Conservation (phyloP, 2,113 vertebrate species). For the Tragelaphus imberbis region DNA sequence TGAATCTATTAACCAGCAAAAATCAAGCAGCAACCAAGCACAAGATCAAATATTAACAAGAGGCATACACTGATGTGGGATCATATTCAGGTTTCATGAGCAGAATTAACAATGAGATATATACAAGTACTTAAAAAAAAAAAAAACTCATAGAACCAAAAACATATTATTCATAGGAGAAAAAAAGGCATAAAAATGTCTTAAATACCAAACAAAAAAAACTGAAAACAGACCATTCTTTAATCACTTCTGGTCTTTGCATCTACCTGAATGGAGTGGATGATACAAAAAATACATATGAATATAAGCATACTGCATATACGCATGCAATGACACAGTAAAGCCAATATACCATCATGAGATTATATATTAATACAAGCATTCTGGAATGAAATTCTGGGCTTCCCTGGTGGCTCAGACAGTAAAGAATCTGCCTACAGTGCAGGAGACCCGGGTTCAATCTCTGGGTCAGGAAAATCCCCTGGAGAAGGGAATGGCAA, state of each 20-base stretch:
- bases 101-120: neutral
- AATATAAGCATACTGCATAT: neutral
- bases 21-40: constrained; percentile 7
- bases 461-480: neutral
- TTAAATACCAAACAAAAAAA: neutral
- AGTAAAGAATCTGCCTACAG: neutral
- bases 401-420: neutral
- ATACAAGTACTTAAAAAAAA: neutral
- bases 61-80: neutral
- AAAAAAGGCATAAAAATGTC: neutral
- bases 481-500: neutral
- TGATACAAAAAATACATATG: neutral
- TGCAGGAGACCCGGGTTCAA: neutral
- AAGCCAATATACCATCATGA: neutral
- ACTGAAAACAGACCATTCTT: neutral
- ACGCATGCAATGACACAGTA: neutral
- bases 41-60: neutral
- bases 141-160: neutral
- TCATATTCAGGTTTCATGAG: neutral
- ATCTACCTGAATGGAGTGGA: neutral
- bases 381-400: neutral
- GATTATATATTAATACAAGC: neutral
- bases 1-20: neutral
- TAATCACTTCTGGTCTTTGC: neutral
- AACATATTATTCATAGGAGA: neutral